Evolutionary conservation across 1,140 invertebrate species (phyloP), one percentile per base, ranked within the genome.

Genomic region (Sitophilus oryzae): DNA sequence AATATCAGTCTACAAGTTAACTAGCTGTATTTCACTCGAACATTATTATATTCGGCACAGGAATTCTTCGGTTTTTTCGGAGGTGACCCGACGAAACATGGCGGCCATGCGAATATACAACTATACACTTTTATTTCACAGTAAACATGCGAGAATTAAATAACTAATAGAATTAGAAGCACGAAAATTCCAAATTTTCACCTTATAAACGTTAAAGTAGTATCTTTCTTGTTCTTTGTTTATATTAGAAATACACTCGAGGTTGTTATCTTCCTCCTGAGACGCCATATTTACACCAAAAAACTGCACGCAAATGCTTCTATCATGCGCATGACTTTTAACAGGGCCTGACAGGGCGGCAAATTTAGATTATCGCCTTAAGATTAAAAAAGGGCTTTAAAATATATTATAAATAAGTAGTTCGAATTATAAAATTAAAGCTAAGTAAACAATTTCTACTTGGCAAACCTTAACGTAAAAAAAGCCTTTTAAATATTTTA

Each of bases 211-310:
- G 52, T 62, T 65, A 60, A 66, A 51, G 64, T 64, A 61, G 64
- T 60, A 65, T 66, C 49, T 62, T 63, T 69, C 63, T 62, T 56
- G 62, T 15, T 66, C 63, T 59, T 63, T 65, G 64, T 63, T 65
- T 65, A 66, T 55, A 58, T 69, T 63, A 55, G 56, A 52, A 56
- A 50, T 59, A 63, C 58, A 61, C 55, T 60, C 59, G 51, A 64
- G 59, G 65, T 65, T 68, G 60, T 70, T 70, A 68, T 66, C 64
- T 58, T 63, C 69, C 54, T 66, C 65, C 50, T 63, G 56, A 51
- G 64, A 64, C 64, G 68, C 69, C 69, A 71, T 71, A 66, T 70
- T 71, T 67, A 67, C 66, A 68, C 63, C 62, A 68, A 58, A 64
- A 64, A 64, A 51, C 52, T 60, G 53, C 64, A 66, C 62, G 64